Evolutionary conservation across 2,797 vertebrate species (phyloP), one percentile per base, ranked within the genome.

Genomic region (Sebastes kiyomatsui): DNA sequence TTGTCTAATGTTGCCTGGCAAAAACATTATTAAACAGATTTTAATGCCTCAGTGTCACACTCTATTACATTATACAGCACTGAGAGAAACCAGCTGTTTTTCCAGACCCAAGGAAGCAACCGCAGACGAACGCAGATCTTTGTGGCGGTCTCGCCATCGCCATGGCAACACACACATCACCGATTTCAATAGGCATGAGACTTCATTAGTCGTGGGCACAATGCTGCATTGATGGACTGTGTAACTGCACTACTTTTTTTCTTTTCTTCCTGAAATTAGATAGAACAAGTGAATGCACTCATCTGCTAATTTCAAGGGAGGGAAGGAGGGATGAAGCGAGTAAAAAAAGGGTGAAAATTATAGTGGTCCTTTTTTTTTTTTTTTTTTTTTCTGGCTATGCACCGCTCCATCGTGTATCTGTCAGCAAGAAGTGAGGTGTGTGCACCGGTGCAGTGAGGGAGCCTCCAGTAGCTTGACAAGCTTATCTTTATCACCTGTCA

Each of bases 401-500:
- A 42, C 46, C 2, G 25, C 77, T 83, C 72, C 67, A 35, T 78
- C 68, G 79, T 87, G 88, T 85, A 72, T 83, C 91, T 89, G 91
- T 91, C 92, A 89, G 84, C 54, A 52, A 77, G 82, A 85, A 69
- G 81, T 70, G 77, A 87, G 75, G 77, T 77, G 79, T 90, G 85
- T 83, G 87, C 88, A 86, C 22, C 14, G 12, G 79, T 81, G 83
- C 80, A 75, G 80, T 49, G 77, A 87, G 80, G 78, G 65, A 77
- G 81, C 88, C 84, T 91, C 79, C 90, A 75, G 84, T 84, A 73
- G 79, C 81, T 85, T 93, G 91, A 94, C 92, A 89, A 78, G 80
- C 87, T 92, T 81, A 91, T 93, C 89, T 93, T 90, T 91, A 92
- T 94, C 93, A 91, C 87, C 90, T 90, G 86, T 89, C 90, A 90